phyloP scores from a whole-genome alignment of 2,888 invertebrate species.

The Phragmatobia fuliginosa region DNA sequence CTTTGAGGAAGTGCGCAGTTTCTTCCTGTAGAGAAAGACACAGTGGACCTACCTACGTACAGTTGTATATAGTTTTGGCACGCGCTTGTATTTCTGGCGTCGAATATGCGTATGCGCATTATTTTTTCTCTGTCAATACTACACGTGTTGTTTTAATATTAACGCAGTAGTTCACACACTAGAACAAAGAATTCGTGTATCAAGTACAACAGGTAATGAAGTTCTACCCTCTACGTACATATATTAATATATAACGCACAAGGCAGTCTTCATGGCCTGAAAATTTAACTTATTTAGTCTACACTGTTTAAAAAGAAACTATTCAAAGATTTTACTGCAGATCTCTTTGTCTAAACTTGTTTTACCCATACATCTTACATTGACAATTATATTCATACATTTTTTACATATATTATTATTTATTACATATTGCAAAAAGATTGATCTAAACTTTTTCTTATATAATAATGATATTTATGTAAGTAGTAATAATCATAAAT shows the following conservation, averaged over 20 bases:
- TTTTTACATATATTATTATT: no score
- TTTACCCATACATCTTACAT: no score
- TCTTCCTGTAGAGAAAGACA: constrained; percentile 58
- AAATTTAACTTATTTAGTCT: no score
- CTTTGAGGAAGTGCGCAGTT: constrained; percentile 77
- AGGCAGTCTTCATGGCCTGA: not conserved
- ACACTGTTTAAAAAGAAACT: no score
- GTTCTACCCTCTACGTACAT: not conserved
- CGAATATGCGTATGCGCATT: constrained; percentile 56
- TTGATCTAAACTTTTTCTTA: not conserved
- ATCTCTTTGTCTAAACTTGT: no score
- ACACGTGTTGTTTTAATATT: constrained; percentile 56
- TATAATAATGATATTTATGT: not conserved
- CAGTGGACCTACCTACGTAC: constrained; percentile 30
- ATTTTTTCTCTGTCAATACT: constrained; percentile 64
- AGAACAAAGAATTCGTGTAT: not conserved
- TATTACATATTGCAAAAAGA: not conserved
- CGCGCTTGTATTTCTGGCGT: constrained; percentile 68
- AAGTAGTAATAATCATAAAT: not conserved
- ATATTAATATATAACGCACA: not conserved
- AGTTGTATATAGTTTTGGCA: constrained; percentile 63
- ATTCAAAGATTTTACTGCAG: no score
- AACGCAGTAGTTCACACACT: constrained; percentile 3
- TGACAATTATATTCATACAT: no score
- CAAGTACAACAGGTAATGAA: not conserved